phyloP scores from a whole-genome alignment of 1,140 invertebrate species.

The Drosophila melanica region DNA sequence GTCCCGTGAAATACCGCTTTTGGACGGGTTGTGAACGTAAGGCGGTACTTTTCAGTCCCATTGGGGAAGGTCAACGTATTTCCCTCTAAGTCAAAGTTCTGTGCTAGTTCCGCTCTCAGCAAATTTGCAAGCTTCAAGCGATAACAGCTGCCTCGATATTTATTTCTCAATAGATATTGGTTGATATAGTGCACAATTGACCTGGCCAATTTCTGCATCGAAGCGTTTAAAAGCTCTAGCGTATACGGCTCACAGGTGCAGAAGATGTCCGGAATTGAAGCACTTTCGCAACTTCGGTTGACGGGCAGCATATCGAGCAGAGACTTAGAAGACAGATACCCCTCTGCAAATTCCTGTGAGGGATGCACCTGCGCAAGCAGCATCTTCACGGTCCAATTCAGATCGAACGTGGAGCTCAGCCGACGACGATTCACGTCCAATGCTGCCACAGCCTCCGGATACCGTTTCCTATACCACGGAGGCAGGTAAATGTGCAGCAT shows the following conservation, averaged over 20 bases:
- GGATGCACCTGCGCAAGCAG: slow-evolving; percentile 88
- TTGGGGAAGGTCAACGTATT: background rate
- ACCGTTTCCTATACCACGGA: slow-evolving; percentile 87
- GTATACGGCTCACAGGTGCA: slow-evolving; percentile 88
- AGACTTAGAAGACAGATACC: slow-evolving; percentile 85
- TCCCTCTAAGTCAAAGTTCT: slow-evolving; percentile 22
- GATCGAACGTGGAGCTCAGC: slow-evolving; percentile 92
- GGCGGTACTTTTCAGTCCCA: background rate
- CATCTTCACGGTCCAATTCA: slow-evolving; percentile 87
- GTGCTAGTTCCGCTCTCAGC: slow-evolving; percentile 6
- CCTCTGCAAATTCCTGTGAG: slow-evolving; percentile 84
- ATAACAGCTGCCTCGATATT: slow-evolving; percentile 7
- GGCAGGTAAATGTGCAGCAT: slow-evolving; percentile 90
- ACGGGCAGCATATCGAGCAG: slow-evolving; percentile 87
- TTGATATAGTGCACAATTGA: slow-evolving; percentile 84
- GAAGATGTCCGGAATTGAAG: slow-evolving; percentile 89
- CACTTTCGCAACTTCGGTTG: slow-evolving; percentile 88
- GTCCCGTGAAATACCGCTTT: slow-evolving; percentile 12
- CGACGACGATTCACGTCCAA: slow-evolving; percentile 89
- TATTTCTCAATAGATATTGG: slow-evolving; percentile 69
- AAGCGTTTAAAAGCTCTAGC: slow-evolving; percentile 66
- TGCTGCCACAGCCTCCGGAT: slow-evolving; percentile 87
- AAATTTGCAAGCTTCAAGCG: slow-evolving; percentile 7
- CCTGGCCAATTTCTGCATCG: slow-evolving; percentile 79
- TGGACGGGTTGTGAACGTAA: slow-evolving; percentile 37